A percentile compares a stretch with the other conserved stretches of the same genome.
These are phyloP conservation scores for Xylota segnis DNA, from an alignment of 2,888 invertebrate species.

Conservation along the genomic window DNA sequence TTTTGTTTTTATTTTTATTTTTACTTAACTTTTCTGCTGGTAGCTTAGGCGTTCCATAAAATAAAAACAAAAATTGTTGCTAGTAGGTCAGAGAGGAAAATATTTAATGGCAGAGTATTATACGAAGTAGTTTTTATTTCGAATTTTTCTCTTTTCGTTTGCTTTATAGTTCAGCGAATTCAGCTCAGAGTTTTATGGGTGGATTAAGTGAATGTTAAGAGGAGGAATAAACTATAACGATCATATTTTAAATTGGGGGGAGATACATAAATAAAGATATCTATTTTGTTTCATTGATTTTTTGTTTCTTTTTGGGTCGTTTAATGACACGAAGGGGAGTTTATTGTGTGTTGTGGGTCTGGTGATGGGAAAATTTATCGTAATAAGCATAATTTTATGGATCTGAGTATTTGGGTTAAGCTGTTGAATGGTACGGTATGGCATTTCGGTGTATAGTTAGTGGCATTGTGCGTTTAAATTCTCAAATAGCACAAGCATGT, in stretches of 20 bases:
- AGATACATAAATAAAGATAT: background rate
- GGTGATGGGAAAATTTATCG: slow-evolving; percentile 6
- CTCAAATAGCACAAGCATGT: too few species aligned
- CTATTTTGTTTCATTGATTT: background rate
- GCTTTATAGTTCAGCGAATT: slow-evolving; percentile 8
- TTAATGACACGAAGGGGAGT: slow-evolving; percentile 1
- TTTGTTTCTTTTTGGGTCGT: background rate
- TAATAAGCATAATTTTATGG: slow-evolving; percentile 4
- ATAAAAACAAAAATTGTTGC: slow-evolving; percentile 25
- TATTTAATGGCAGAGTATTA: slow-evolving; percentile 39
- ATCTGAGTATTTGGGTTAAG: slow-evolving; percentile 4
- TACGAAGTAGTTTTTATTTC: slow-evolving; percentile 5
- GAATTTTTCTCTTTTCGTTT: background rate
- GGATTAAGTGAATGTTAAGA: slow-evolving; percentile 13
- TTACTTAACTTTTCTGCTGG: too few species aligned
- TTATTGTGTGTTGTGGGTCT: slow-evolving; percentile 6
- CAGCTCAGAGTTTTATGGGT: slow-evolving; percentile 5
- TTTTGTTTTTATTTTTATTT: background rate
- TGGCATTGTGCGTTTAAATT: background rate
- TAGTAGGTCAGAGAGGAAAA: slow-evolving; percentile 27
- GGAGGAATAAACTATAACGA: slow-evolving; percentile 9
- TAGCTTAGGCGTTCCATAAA: background rate
- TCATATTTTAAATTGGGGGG: slow-evolving; percentile 13
- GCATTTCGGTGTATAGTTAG: background rate
- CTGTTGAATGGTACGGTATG: background rate